Evolutionary conservation across 2,797 vertebrate species (phyloP).

Genomic region (Esox lucius): DNA sequence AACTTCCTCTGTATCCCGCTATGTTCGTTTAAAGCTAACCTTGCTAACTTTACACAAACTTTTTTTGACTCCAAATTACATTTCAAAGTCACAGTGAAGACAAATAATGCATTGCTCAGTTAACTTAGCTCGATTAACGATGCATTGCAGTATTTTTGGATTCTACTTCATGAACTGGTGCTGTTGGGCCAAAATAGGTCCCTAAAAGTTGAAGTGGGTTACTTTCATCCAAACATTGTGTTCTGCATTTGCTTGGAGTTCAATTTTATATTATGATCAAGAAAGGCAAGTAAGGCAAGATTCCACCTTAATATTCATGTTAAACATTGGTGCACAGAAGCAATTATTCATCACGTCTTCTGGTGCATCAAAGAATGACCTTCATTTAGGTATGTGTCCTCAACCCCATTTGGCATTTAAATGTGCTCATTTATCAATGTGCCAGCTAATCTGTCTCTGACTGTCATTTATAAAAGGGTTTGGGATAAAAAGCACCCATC

Average conservation of each 20-base stretch:
- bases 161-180: too few relatives aligned
- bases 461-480: constrained; percentile 35
- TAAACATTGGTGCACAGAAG: constrained; percentile 37
- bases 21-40: too few relatives aligned
- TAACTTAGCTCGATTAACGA: too few relatives aligned
- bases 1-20: too few relatives aligned
- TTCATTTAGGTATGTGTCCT: constrained; percentile 34
- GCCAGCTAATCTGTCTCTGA: constrained; percentile 16
- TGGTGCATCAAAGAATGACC: constrained; percentile 29
- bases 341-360: constrained; percentile 34
- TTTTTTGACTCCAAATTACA: too few relatives aligned
- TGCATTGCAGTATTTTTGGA: neutral
- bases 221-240: neutral
- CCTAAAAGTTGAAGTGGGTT: neutral
- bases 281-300: neutral
- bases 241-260: neutral
- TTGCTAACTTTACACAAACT: too few relatives aligned
- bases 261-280: neutral
- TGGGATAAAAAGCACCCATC: neutral
- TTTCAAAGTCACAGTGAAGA: too few relatives aligned
- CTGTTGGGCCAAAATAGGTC: too few relatives aligned
- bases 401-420: constrained; percentile 47
- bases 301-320: constrained; percentile 44
- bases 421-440: constrained; percentile 43
- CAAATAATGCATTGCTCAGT: too few relatives aligned